phyloP scores from a whole-genome alignment of 2,888 invertebrate species.

The Leptinotarsa tumamoca region DNA sequence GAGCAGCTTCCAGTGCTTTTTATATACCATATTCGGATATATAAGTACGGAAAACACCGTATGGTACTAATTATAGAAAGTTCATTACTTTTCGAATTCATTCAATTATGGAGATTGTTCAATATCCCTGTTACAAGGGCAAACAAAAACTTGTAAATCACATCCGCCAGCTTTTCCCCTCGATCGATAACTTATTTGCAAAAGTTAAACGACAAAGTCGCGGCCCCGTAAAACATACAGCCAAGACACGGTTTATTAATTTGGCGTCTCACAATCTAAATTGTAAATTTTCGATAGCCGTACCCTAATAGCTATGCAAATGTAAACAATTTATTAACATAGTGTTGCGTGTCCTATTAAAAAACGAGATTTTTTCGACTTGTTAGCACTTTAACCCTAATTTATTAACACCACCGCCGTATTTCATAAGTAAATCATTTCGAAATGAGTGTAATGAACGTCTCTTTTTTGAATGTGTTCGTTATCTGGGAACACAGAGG shows the following conservation, averaged over 20 bases:
- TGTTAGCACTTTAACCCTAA: constrained; percentile 51
- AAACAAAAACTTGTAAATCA: constrained; percentile 12
- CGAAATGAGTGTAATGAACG: constrained; percentile 36
- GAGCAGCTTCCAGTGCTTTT: too few relatives aligned
- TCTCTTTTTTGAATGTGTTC: constrained; percentile 36
- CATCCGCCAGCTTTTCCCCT: background rate
- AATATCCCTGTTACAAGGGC: constrained; percentile 12
- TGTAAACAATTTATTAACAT: constrained; percentile 50
- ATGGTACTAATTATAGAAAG: background rate
- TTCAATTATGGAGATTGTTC: constrained; percentile 26
- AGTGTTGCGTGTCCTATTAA: constrained; percentile 47
- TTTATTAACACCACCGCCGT: constrained; percentile 45
- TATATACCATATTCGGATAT: too few relatives aligned
- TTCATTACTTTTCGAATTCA: constrained; percentile 28
- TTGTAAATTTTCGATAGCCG: constrained; percentile 57
- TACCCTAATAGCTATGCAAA: constrained; percentile 57
- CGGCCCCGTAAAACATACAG: constrained; percentile 24
- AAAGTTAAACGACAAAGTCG: constrained; percentile 5
- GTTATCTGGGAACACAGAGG: constrained; percentile 35
- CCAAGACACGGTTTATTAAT: constrained; percentile 51
- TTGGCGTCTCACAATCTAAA: constrained; percentile 54
- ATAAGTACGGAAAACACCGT: too few relatives aligned
- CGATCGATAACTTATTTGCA: constrained; percentile 23
- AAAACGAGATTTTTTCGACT: constrained; percentile 48
- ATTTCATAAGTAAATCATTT: constrained; percentile 41